These are phyloP conservation scores for Escarpia spicata DNA, from an alignment of 2,888 invertebrate species.

Conservation along the genomic window DNA sequence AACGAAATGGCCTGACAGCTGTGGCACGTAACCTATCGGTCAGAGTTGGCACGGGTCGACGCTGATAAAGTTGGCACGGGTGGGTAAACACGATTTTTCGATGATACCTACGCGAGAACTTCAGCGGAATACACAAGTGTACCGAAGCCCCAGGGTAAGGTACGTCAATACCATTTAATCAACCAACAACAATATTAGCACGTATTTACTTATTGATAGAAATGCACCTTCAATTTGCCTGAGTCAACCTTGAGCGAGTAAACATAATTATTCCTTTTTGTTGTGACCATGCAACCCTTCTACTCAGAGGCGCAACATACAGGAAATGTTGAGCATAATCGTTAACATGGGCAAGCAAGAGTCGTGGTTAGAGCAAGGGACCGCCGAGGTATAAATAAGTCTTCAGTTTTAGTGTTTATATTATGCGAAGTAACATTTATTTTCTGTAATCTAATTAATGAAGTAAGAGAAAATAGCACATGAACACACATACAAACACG, in stretches of 20 bases:
- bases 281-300: not conserved
- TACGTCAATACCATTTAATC: not conserved
- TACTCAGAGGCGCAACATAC: not conserved
- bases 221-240: not conserved
- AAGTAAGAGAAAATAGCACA: too few relatives aligned
- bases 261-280: not conserved
- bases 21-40: not conserved
- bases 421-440: too few relatives aligned
- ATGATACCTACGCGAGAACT: not conserved
- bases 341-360: too few relatives aligned
- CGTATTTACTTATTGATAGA: constrained; percentile 1
- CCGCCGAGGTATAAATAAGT: too few relatives aligned
- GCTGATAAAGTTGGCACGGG: not conserved
- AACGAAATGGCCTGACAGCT: not conserved
- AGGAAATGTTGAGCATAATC: too few relatives aligned
- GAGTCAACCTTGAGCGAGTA: not conserved
- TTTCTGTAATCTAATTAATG: too few relatives aligned
- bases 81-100: not conserved
- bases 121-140: not conserved
- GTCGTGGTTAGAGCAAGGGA: too few relatives aligned
- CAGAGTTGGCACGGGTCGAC: not conserved
- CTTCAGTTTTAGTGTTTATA: too few relatives aligned
- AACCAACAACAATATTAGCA: not conserved
- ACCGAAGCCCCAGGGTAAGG: not conserved
- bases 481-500: too few relatives aligned